Conservation (phyloP, 2,797 vertebrate genomes). For the Pachyuromys duprasi region DNA sequence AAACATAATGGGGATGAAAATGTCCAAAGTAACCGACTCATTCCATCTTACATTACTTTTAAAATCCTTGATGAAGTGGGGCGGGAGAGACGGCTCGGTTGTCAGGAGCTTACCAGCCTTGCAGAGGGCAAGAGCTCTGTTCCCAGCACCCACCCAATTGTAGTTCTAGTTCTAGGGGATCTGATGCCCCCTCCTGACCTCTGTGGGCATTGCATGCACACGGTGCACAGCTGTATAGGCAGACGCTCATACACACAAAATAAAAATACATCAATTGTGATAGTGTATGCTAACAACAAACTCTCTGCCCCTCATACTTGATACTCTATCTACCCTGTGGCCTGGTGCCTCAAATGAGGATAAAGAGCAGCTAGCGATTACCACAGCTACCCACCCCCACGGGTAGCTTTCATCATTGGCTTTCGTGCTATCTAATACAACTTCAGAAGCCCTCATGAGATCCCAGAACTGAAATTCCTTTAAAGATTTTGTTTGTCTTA, state of each 20-base stretch:
- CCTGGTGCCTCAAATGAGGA: not conserved
- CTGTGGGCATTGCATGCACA: not conserved
- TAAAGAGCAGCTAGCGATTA: not conserved
- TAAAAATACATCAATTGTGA: not conserved
- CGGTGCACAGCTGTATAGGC: not conserved
- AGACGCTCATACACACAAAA: not conserved
- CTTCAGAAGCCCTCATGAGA: not conserved
- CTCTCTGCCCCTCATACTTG: not conserved
- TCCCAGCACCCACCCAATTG: not conserved
- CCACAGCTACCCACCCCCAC: too few species aligned
- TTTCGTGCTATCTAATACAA: not conserved
- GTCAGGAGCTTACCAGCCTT: not conserved
- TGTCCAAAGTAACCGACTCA: not conserved
- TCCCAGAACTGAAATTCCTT: not conserved
- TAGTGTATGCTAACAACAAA: rapidly evolving
- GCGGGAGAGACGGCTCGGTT: not conserved
- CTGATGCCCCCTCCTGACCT: not conserved
- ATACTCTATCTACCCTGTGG: not conserved
- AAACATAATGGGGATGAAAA: not conserved
- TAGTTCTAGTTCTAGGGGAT: not conserved
- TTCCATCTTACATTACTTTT: not conserved
- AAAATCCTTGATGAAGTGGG: not conserved
- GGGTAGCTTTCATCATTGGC: too few species aligned
- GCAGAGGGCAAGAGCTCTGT: not conserved
- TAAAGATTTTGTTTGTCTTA: not conserved